Evolutionary conservation across 2,113 vertebrate genomes (phyloP), one percentile per base, ranked within the genome.

Genomic region (Plecotus auritus): DNA sequence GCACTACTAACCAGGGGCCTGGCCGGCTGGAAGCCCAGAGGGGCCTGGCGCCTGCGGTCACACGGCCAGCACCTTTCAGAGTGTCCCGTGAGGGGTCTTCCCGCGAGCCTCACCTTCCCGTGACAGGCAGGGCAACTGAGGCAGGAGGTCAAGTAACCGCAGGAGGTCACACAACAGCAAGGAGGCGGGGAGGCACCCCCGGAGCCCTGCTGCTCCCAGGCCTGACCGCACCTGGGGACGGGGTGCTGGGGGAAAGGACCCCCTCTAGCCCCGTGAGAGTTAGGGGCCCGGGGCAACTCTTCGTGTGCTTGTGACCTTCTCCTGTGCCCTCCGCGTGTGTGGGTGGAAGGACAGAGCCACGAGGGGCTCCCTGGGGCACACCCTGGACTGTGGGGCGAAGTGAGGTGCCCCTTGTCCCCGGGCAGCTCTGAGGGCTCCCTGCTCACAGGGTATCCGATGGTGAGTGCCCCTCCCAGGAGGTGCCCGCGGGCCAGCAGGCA

Each of bases 1-100:
- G 26, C 37, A 45, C 40, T 9, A 10, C 12, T 4, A 6, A 69
- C 64, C 17, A 40, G 0, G 28, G 61, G 49, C 35, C 49, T 59
- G 37, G 66, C 35, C 49, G 26, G 16, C 59, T 4, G 14, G 45
- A 30, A 40, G 37, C 85, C 42, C 47, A 9, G 30, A 66, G 85
- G 28, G 49, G 45, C 56, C 77, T 22, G 56, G 20, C 3, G 1
- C 22, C 35, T 23, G 16, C 5, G 7, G 37, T 23, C 61, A 69
- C 70, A 32, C 37, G 49, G 64, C 47, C 32, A 4, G 51, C n/a
- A 20, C 73, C 10, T 20, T n/a, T 64, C 72, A 37, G 42, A 72
- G 28, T 10, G 3, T 18, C 26, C 23, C 30, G 1, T 1, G 2
- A 0, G 0, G 0, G 4, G n/a, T 6, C 13, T 4, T 30, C 28